These are phyloP conservation scores for Nannoperca australis DNA, from an alignment of 2,797 vertebrate genomes.

Conservation along the genomic window DNA sequence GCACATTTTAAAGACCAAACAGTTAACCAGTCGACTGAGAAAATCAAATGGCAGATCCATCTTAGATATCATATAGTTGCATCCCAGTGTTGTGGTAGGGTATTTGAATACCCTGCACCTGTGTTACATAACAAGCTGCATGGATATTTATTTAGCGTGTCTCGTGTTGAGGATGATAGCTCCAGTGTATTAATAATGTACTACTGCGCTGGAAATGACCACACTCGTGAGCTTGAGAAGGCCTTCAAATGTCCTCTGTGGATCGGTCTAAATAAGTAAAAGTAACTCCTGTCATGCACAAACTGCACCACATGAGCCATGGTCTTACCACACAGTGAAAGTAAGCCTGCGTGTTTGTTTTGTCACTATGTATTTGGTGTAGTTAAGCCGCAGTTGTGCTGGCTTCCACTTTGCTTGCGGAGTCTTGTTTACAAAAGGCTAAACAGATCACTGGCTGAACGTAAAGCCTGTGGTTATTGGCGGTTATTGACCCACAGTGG, in stretches of 20 bases:
- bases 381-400: constrained; percentile 26
- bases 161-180: constrained; percentile 4
- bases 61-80: no score
- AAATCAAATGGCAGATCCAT: neutral
- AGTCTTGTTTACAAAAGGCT: constrained; percentile 46
- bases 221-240: neutral
- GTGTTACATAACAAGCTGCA: constrained; percentile 30
- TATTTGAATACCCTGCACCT: constrained; percentile 2
- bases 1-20: neutral
- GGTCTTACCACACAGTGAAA: neutral
- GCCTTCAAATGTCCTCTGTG: neutral
- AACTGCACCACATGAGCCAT: neutral
- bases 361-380: neutral
- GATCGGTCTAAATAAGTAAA: neutral
- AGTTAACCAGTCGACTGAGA: rapidly evolving
- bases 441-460: constrained; percentile 21
- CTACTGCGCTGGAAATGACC: neutral
- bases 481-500: constrained; percentile 33
- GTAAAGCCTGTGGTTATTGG: constrained; percentile 11
- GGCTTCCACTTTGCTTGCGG: neutral
- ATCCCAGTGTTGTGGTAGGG: neutral
- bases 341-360: constrained; percentile 15
- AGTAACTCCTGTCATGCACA: constrained; percentile 1
- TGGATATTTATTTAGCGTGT: constrained; percentile 14
- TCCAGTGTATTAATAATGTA: neutral